Percentiles rank a stretch among this genome's conserved stretches.
Evolutionary conservation across 2,113 vertebrate genomes (phyloP).

Genomic region (Paedocypris sp.): DNA sequence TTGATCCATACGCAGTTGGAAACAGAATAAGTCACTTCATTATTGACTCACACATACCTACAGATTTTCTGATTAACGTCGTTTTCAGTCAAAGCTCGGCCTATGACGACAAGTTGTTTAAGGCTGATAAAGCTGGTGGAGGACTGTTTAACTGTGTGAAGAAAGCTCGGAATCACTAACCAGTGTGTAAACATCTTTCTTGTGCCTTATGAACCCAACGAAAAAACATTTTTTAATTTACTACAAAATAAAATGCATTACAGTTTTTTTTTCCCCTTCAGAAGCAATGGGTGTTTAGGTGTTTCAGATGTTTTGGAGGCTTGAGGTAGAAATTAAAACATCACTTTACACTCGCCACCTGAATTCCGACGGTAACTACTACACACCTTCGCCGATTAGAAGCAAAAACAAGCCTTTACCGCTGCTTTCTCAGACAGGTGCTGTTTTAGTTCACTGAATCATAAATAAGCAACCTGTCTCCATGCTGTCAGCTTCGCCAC

Average conservation of each 20-base stretch:
- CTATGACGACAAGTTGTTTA: slow-evolving; percentile 24
- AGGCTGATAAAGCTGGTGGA: slow-evolving; percentile 27
- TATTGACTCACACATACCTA: slow-evolving; percentile 9
- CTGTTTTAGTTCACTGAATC: slow-evolving; percentile 11
- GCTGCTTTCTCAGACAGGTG: slow-evolving; percentile 17
- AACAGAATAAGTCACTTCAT: no score
- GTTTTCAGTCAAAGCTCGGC: slow-evolving; percentile 27
- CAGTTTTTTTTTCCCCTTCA: no score
- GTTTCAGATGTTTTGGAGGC: background rate
- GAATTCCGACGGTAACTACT: background rate
- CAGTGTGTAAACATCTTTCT: slow-evolving; percentile 35
- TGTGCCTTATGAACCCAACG: slow-evolving; percentile 35
- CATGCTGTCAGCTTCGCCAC: slow-evolving; percentile 24
- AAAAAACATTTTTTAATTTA: no score
- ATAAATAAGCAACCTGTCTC: slow-evolving; percentile 36
- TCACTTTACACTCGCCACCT: no score
- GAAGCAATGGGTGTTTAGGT: no score
- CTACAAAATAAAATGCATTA: no score
- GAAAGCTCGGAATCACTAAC: slow-evolving; percentile 40
- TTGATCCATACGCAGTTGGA: slow-evolving; percentile 7
- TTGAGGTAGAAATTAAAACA: background rate
- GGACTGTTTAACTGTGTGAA: slow-evolving; percentile 35
- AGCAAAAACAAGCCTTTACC: background rate
- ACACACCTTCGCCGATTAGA: background rate
- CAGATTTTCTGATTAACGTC: background rate